Conservation (phyloP, 1,140 invertebrate species). For the Contarinia nasturtii region DNA sequence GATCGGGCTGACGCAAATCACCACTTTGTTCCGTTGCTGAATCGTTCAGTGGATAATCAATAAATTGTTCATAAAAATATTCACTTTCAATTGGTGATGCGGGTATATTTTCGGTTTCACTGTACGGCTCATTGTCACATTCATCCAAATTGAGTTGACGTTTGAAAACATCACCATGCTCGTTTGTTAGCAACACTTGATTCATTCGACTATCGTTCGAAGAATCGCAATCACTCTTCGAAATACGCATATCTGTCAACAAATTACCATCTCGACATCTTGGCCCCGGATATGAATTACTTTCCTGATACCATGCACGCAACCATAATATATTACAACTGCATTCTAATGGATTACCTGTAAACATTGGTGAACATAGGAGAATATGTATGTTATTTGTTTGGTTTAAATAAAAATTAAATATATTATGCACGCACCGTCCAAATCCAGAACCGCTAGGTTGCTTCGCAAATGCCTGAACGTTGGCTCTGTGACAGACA, state of each 20-base stretch:
- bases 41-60: constrained; percentile 45
- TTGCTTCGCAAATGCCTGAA: constrained; percentile 57
- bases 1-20: constrained; percentile 7
- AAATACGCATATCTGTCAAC: constrained; percentile 45
- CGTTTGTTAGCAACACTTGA: constrained; percentile 18
- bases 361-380: constrained; percentile 11
- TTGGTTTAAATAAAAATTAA: neutral
- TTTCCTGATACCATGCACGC: constrained; percentile 57
- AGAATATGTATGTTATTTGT: neutral
- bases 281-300: constrained; percentile 37
- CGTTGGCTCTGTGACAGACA: constrained; percentile 48
- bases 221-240: constrained; percentile 39
- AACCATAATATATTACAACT: constrained; percentile 64
- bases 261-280: constrained; percentile 54
- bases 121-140: constrained; percentile 12
- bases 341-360: constrained; percentile 64
- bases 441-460: constrained; percentile 64
- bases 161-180: constrained; percentile 21
- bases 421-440: constrained; percentile 54
- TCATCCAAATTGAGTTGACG: constrained; percentile 18
- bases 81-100: constrained; percentile 49
- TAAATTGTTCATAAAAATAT: constrained; percentile 63
- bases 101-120: constrained; percentile 14
- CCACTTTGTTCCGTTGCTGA: constrained; percentile 24
- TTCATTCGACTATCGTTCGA: constrained; percentile 24